Conservation (phyloP, 2,797 vertebrate species). For the Acrossocheilus wenchowensis region DNA sequence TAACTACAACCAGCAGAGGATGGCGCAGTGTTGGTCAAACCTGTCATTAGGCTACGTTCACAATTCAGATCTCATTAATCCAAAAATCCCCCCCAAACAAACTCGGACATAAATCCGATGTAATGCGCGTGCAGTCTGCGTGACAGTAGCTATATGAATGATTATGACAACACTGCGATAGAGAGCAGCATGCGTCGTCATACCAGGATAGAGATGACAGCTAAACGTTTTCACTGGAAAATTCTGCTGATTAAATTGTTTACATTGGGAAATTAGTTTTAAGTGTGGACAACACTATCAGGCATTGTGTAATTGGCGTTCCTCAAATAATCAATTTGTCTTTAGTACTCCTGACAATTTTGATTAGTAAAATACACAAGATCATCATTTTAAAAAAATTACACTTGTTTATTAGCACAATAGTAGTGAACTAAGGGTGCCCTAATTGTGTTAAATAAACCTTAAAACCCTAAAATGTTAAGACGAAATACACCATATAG, state of each 20-base stretch:
- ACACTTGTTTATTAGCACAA: neutral
- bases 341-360: neutral
- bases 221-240: no score
- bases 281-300: neutral
- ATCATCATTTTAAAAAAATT: neutral
- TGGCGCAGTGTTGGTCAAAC: neutral
- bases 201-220: neutral
- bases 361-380: neutral
- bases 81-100: no score
- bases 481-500: no score
- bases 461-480: neutral
- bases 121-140: neutral
- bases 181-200: neutral
- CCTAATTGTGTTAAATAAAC: neutral
- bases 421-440: neutral
- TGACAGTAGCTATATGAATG: neutral
- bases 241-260: neutral
- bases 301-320: no score
- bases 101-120: no score
- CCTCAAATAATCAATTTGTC: neutral
- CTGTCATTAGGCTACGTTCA: neutral
- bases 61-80: neutral
- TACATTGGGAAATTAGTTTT: neutral
- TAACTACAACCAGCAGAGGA: neutral
- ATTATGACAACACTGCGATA: neutral